A percentile compares a stretch with the other conserved stretches of the same genome.
phyloP scores from a whole-genome alignment of 2,797 vertebrate species.

The Varecia variegata region DNA sequence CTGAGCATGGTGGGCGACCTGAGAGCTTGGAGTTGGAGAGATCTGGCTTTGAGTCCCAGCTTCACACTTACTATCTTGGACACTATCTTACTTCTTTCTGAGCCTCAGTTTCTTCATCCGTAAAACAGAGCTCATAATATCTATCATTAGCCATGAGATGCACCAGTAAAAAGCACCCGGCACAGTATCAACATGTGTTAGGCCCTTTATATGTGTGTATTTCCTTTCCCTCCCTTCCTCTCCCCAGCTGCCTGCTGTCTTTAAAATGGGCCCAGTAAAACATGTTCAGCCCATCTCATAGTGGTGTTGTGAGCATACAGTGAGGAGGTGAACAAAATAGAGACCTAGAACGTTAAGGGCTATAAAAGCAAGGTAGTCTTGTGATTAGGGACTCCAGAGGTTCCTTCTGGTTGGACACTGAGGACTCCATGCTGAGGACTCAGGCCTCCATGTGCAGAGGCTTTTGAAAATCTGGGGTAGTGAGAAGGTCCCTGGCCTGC shows the following conservation, averaged over 20 bases:
- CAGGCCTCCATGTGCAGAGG: background rate
- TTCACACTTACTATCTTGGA: background rate
- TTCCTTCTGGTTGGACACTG: background rate
- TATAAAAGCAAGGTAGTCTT: background rate
- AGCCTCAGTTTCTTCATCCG: conserved; percentile 14
- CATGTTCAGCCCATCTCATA: background rate
- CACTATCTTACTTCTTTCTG: background rate
- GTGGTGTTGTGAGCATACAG: background rate
- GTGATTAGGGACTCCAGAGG: background rate
- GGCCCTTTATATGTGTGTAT: background rate
- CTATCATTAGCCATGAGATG: background rate
- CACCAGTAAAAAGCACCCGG: background rate
- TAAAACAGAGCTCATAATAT: background rate
- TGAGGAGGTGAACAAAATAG: background rate
- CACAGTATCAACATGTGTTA: background rate
- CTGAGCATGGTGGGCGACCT: background rate
- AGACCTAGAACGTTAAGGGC: background rate
- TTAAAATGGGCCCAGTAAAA: background rate
- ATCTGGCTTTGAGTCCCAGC: background rate
- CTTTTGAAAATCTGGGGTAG: background rate
- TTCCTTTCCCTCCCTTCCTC: background rate
- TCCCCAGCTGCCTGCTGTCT: background rate
- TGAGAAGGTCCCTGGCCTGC: background rate
- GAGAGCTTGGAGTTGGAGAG: background rate
- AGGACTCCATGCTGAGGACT: background rate